Evolutionary conservation across 30 jellyfish, hydroid and myxozoan species (phyloP).

Genomic region (Chironex yamaguchii): DNA sequence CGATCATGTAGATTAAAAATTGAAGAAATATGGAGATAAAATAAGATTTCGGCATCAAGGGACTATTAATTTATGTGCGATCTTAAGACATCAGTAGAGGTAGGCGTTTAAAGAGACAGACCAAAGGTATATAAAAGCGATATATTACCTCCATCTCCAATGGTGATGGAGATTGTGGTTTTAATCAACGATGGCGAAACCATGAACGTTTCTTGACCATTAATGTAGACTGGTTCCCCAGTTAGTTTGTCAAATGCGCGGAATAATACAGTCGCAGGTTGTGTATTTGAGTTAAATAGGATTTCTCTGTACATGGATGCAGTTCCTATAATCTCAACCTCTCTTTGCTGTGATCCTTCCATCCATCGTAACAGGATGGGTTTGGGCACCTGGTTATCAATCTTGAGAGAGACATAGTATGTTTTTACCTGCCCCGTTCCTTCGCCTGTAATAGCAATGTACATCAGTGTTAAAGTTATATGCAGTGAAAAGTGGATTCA

Average conservation of each 20-base stretch:
- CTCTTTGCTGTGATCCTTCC: not conserved
- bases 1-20: too few relatives aligned
- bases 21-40: too few relatives aligned
- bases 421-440: not conserved
- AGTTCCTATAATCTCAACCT: not conserved
- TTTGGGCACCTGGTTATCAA: not conserved
- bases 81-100: too few relatives aligned
- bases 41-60: too few relatives aligned
- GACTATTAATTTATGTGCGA: too few relatives aligned
- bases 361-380: not conserved
- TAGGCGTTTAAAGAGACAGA: too few relatives aligned
- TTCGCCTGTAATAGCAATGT: not conserved
- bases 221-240: not conserved
- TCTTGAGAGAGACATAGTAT: not conserved
- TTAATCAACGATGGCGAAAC: not conserved
- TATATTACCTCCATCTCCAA: not conserved
- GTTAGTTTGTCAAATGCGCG: not conserved
- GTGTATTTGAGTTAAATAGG: not conserved
- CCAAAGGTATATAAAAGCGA: too few relatives aligned
- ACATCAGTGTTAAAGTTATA: too few relatives aligned
- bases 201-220: not conserved
- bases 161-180: not conserved
- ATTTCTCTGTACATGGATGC: not conserved
- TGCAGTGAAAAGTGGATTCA: too few relatives aligned
- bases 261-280: not conserved